Evolutionary conservation across 2,888 invertebrate genomes (phyloP), one percentile per base, ranked within the genome.

Genomic region (Andrena marginata): DNA sequence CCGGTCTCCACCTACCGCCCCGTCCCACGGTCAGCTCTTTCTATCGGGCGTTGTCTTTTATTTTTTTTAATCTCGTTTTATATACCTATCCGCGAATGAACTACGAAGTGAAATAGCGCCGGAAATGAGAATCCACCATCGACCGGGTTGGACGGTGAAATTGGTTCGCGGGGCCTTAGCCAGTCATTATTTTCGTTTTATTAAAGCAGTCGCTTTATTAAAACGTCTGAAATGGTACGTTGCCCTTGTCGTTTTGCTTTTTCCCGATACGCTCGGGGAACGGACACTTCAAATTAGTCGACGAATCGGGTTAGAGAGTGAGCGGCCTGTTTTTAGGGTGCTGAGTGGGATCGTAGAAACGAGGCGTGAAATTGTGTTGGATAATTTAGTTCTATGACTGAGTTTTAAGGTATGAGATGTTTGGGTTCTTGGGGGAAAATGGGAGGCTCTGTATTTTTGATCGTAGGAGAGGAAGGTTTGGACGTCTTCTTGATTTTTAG

Each of bases 91-190:
- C 78, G 74, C 81, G 81, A 77, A 82, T 84, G 78, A 86, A 83
- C 73, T 74, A 71, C 78, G 80, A 80, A 87, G 79, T 77, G 80
- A 79, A 85, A 84, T 85, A 82, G 73, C 71, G 62, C 74, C 77
- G 80, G 88, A 87, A 86, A 87, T 82, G 86, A 88, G 78, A 86
- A 86, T 83, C 77, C 62, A 84, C 74, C 83, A 71, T 63, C 77
- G 79, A 77, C 80, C 65, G 72, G 64, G 35, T 77, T 74, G 69
- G 76, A 77, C 64, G 78, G 62, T 77, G 82, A 82, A 85, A 85
- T 85, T 85, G 80, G 71, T 81, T 78, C 79, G 77, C 65, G 77
- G 69, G 75, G 64, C 64, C 48, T 84, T 59, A 70, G 75, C 74
- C 69, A 54, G 20, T 71, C 76, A 64, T 80, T 76, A 76, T 76